Evolutionary conservation across 1,140 invertebrate genomes (phyloP), one percentile per base, ranked within the genome.

Genomic region (Mylabris phalerata): DNA sequence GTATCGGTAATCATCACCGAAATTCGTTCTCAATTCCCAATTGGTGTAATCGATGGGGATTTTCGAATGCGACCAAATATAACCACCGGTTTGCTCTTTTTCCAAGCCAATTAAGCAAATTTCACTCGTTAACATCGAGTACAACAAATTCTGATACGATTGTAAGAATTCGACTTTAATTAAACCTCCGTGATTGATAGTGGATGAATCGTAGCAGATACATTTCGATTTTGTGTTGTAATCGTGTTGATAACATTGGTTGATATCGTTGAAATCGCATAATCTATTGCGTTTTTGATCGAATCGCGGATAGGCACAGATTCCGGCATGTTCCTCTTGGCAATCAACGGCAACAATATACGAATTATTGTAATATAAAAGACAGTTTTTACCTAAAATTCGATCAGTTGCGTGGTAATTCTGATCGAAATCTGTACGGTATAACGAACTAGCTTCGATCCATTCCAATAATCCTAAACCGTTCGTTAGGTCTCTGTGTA

Each of bases 11-110:
- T 27, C 41, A 5, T 43, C 32, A n/a, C 27, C 32, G 52, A 61
- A 61, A 48, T 44, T 32, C 3, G 47, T 56, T 4, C 42, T 38
- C 39, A 27, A 3, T n/a, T 48, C 40, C 59, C 59, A 61, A n/a
- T 40, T 43, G 1, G 59, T 48, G 38, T 61, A 61, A 19, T 39
- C 27, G 10, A 61, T 47, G 32, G 13, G 26, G 41, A 48, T 48
- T 10, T 45, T 57, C 10, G 59, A 57, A 7, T 41, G 57, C 2
- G 32, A 26, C 59, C 59, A 61, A 13, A 52, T 13, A 48, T 49
- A 57, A 6, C 27, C 27, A 9, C 38, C 44, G 13, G 50, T 43
- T 6, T 4, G 3, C 9, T 4, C 10, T 10, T 26, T 41, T 26
- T 57, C 55, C 1, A 57, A 26, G 1, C 47, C 55, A 9, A 57